phyloP scores from a whole-genome alignment of 2,113 vertebrate genomes.

The Mirounga angustirostris region DNA sequence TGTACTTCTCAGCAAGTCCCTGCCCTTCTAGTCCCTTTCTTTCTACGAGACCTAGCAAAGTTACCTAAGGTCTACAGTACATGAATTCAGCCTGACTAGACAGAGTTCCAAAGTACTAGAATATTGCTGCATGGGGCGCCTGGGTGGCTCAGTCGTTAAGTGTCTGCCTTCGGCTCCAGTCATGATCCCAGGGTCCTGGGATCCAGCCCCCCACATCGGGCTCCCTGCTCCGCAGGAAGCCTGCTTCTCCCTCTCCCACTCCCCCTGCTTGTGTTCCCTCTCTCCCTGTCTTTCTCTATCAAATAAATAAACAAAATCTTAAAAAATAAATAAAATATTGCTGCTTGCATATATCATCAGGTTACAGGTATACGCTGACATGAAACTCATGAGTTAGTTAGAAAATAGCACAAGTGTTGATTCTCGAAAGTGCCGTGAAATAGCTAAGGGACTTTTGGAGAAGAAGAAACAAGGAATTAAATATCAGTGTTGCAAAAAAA shows the following conservation, averaged over 20 bases:
- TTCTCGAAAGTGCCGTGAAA: conserved; percentile 1
- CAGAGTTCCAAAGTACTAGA: background rate
- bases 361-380: background rate
- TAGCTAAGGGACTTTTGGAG: background rate
- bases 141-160: too few relatives aligned
- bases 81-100: background rate
- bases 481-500: background rate
- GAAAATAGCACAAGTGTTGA: background rate
- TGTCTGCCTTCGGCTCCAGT: too few relatives aligned
- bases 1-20: background rate
- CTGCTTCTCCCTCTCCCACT: too few relatives aligned
- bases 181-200: too few relatives aligned
- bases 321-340: background rate
- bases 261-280: too few relatives aligned
- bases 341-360: background rate
- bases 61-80: background rate
- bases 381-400: background rate
- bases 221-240: too few relatives aligned
- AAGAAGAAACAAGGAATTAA: background rate
- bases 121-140: background rate
- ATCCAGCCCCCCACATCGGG: too few relatives aligned
- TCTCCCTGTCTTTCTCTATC: too few relatives aligned
- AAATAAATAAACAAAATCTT: too few relatives aligned
- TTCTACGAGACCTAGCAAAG: background rate
- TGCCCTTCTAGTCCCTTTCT: background rate